Evolutionary conservation across 1,140 invertebrate genomes (phyloP).

Genomic region (Oppia nitens): DNA sequence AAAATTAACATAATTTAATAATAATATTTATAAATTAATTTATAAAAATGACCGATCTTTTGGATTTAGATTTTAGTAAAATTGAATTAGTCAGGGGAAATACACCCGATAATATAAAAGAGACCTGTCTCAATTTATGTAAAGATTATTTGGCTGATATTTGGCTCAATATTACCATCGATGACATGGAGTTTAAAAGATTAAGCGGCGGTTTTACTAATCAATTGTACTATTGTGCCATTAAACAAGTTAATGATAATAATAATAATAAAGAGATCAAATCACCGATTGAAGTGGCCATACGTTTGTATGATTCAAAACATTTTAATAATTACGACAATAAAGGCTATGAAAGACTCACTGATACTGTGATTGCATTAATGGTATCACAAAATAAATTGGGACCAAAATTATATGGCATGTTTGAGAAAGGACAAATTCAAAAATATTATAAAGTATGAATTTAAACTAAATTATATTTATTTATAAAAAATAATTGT

Average conservation of each 20-base stretch:
- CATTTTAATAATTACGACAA: background rate
- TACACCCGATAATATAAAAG: background rate
- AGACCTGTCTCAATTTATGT: background rate
- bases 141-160: background rate
- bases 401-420: constrained; percentile 1
- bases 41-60: too few species aligned
- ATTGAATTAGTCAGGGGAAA: background rate
- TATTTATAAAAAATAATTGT: background rate
- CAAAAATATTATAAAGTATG: background rate
- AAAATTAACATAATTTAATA: too few species aligned
- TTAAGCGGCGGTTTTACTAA: constrained; percentile 4
- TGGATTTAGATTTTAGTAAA: background rate
- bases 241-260: background rate
- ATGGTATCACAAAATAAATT: constrained; percentile 1
- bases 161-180: background rate
- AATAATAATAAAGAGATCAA: too few species aligned
- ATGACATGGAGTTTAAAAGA: background rate
- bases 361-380: background rate
- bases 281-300: constrained; percentile 3
- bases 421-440: background rate
- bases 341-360: background rate
- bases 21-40: too few species aligned
- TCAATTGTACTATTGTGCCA: background rate
- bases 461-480: background rate
- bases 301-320: background rate